A percentile compares a stretch with the other conserved stretches of the same genome.
Conservation (phyloP, 2,797 vertebrate species). For the Smutsia temminckii region DNA sequence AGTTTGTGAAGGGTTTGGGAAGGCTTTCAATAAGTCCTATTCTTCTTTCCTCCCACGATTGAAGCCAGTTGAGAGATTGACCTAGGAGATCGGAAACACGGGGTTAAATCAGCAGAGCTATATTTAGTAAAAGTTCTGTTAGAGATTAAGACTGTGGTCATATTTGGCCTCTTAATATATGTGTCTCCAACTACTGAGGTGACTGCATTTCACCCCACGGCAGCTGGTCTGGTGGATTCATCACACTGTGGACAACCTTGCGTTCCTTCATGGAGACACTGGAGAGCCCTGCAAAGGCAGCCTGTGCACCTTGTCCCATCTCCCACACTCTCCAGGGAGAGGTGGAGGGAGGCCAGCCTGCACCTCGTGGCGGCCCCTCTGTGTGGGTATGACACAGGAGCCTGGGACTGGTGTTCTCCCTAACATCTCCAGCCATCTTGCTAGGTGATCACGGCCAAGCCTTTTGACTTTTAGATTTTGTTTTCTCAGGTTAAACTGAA, state of each 20-base stretch:
- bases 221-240: background rate
- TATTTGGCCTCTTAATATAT: background rate
- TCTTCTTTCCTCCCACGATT: background rate
- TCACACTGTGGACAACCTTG: background rate
- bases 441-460: background rate
- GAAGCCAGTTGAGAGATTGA: background rate
- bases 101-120: background rate
- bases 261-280: background rate
- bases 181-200: background rate
- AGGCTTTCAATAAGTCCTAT: background rate
- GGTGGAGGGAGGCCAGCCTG: background rate
- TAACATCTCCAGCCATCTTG: accelerated
- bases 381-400: background rate
- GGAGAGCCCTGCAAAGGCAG: background rate
- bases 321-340: background rate
- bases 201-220: background rate
- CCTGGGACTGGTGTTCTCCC: background rate
- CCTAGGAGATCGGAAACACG: background rate
- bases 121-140: background rate
- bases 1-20: background rate
- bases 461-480: background rate
- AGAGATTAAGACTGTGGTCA: background rate
- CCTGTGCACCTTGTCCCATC: background rate
- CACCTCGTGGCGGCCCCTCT: no score
- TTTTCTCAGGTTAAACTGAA: background rate